Percentiles rank a stretch among this genome's conserved stretches.
phyloP scores from a whole-genome alignment of 2,888 invertebrate species.

The Cantharis rustica region DNA sequence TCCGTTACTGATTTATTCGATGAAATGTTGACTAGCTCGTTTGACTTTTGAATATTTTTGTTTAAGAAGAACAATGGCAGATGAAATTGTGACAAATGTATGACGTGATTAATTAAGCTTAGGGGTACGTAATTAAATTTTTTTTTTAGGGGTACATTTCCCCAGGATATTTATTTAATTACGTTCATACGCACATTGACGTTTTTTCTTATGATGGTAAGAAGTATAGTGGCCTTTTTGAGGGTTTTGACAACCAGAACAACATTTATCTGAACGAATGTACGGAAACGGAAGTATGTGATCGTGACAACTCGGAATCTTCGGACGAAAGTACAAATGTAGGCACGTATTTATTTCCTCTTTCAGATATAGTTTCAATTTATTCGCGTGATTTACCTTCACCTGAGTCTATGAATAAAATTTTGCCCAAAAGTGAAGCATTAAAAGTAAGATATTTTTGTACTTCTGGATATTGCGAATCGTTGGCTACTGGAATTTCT shows the following conservation, averaged over 20 bases:
- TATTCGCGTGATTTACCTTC: background rate
- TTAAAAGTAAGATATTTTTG: background rate
- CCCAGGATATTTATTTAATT: background rate
- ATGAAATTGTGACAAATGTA: background rate
- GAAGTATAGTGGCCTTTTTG: background rate
- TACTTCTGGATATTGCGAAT: background rate
- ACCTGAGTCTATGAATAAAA: background rate
- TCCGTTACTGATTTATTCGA: too few species aligned
- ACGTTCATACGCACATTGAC: background rate
- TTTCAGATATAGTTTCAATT: background rate
- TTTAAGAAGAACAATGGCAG: too few species aligned
- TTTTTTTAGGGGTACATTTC: background rate
- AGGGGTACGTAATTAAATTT: background rate
- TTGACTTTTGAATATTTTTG: too few species aligned
- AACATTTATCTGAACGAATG: background rate
- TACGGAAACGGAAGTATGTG: background rate
- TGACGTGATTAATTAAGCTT: background rate
- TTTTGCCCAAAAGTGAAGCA: background rate
- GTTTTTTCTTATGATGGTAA: background rate
- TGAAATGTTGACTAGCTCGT: too few species aligned
- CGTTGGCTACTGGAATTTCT: background rate
- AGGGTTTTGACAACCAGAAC: background rate
- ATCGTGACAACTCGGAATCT: too few species aligned
- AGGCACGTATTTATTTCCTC: background rate
- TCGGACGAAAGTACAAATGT: background rate